Evolutionary conservation across 2,888 invertebrate species (phyloP), one percentile per base, ranked within the genome.

Genomic region (Fabriciana adippe): DNA sequence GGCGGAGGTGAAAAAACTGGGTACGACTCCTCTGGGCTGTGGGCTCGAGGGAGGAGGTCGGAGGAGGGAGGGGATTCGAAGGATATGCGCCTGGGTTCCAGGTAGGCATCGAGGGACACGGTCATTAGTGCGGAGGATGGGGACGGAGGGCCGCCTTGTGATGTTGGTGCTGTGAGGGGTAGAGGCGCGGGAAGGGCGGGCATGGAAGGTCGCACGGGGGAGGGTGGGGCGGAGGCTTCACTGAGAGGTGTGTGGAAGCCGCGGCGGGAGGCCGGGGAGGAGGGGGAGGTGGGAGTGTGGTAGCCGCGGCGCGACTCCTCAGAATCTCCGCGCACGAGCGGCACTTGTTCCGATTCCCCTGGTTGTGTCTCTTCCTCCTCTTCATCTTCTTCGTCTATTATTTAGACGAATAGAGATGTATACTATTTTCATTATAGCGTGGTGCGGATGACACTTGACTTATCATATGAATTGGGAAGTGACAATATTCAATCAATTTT

Each of bases 1-100:
- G 96, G 96, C 45, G 97, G 96, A 26, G 97, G 97, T 4, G 97
- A 96, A 88, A 97, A 97, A 55, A 97, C 97, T 4, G 97, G 97
- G 81, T 96, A 97, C 72, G 96, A 96, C 74, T 97, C 97, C 76
- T 96, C 96, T n/a, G 95, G 95, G 66, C 95, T 95, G 15, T 94
- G 94, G 31, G 94, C 94, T 35, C 95, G 93, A 21, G 94, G 94
- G 75, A 94, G 93, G 55, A 96, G 86, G 73, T 96, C 96, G 65
- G 96, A 96, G 75, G 95, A 94, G 4, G 96, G 95, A 14, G 96
- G 96, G 8, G 96, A 96, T 77, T 95, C 95, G 85, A 97, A 95
- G 0, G 97, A 97, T 76, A 97, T 95, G 60, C 97, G 94, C 35
- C 96, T 95, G 0, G 97, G 96, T 79, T 98, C 97, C 73, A 97